These are phyloP conservation scores for Melozone crissalis DNA, from an alignment of 2,113 vertebrate species.

Conservation along the genomic window DNA sequence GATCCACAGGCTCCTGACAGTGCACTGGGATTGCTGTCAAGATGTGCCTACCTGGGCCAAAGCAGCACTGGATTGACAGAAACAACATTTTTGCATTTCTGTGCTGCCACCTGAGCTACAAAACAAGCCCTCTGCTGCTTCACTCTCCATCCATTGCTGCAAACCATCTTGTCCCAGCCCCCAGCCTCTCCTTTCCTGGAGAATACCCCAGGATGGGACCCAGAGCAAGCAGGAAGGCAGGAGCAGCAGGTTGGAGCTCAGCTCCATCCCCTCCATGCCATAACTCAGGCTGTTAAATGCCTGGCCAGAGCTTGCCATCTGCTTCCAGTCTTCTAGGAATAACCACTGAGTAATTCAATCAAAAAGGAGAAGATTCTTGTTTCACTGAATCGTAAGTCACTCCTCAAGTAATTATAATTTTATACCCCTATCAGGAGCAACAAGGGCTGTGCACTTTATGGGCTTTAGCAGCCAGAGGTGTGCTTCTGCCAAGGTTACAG, in stretches of 20 bases:
- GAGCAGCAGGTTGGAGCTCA: not conserved
- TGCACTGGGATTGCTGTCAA: not conserved
- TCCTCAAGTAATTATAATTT: slow-evolving; percentile 72
- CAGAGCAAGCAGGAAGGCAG: not conserved
- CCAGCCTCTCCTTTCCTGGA: not conserved
- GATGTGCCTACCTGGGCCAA: not conserved
- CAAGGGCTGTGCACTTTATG: slow-evolving; percentile 61
- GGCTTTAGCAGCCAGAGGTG: slow-evolving; percentile 8
- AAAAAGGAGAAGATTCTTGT: slow-evolving; percentile 53
- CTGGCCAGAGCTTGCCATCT: slow-evolving; percentile 70
- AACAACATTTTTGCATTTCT: not conserved
- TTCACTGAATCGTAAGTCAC: slow-evolving; percentile 63
- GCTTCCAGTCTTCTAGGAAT: slow-evolving; percentile 69
- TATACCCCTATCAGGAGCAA: slow-evolving; percentile 69
- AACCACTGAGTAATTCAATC: slow-evolving; percentile 64
- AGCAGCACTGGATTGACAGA: not conserved
- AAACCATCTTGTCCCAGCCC: not conserved
- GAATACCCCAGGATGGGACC: not conserved
- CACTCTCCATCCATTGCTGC: not conserved
- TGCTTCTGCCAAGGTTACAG: slow-evolving; percentile 48
- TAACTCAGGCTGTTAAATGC: slow-evolving; percentile 64
- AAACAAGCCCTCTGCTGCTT: not conserved
- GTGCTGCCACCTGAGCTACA: not conserved
- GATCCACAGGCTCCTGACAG: not conserved
- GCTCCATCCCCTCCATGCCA: not conserved